Evolutionary conservation across 1,140 invertebrate species (phyloP).

Genomic region (Mizuhopecten yessoensis): DNA sequence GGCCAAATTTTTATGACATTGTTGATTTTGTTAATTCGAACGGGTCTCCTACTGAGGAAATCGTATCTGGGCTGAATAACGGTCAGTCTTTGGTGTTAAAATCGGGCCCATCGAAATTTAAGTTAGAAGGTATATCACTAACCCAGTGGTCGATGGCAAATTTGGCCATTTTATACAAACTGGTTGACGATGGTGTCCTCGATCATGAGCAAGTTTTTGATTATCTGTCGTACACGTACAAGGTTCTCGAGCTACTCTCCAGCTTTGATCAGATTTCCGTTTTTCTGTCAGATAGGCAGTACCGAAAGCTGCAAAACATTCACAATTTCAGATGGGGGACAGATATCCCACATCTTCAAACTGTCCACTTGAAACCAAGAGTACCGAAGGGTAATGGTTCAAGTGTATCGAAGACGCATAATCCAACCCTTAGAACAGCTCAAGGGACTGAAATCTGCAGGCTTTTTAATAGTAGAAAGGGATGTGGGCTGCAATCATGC

Average conservation of each 20-base stretch:
- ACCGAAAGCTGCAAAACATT: slow-evolving; percentile 35
- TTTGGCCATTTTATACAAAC: slow-evolving; percentile 46
- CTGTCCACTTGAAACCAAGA: slow-evolving; percentile 11
- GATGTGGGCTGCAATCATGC: too few relatives aligned
- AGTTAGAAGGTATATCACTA: slow-evolving; percentile 25
- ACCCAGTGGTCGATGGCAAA: slow-evolving; percentile 51
- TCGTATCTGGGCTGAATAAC: too few relatives aligned
- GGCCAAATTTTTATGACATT: too few relatives aligned
- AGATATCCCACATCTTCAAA: slow-evolving; percentile 46
- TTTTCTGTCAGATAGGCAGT: slow-evolving; percentile 51
- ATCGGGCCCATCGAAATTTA: too few relatives aligned
- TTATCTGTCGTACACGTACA: slow-evolving; percentile 51
- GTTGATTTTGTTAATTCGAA: too few relatives aligned
- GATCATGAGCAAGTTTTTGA: background rate
- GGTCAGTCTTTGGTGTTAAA: too few relatives aligned
- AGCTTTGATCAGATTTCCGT: slow-evolving; percentile 40
- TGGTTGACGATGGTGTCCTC: background rate
- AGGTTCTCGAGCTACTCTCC: slow-evolving; percentile 41
- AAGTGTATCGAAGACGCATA: too few relatives aligned
- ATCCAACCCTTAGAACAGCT: too few relatives aligned
- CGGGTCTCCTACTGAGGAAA: too few relatives aligned
- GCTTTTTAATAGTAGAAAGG: too few relatives aligned
- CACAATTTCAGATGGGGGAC: slow-evolving; percentile 48
- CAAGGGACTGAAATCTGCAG: too few relatives aligned
- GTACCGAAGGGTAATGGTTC: too few relatives aligned